phyloP scores from a whole-genome alignment of 2,797 vertebrate genomes.

The Rachycentron canadum region DNA sequence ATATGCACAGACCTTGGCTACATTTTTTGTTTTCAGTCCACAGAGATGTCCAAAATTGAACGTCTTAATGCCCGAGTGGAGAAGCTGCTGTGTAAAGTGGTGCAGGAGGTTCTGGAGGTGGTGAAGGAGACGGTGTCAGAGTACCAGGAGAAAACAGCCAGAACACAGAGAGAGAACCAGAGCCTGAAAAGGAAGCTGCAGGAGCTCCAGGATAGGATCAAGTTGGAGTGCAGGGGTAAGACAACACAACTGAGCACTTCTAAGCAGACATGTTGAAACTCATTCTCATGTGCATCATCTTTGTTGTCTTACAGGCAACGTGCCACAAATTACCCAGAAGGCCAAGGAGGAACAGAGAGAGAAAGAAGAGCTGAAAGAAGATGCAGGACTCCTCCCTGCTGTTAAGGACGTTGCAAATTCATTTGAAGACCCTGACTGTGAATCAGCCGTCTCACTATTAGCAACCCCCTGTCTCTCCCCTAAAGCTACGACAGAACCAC shows the following conservation, averaged over 20 bases:
- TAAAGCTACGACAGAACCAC: neutral
- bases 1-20: neutral
- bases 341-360: conserved; percentile 10
- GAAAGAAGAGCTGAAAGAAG: conserved; percentile 16
- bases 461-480: conserved; percentile 5
- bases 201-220: conserved; percentile 76
- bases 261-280: neutral
- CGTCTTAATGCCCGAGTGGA: conserved; percentile 72
- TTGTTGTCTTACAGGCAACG: conserved; percentile 44
- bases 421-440: conserved; percentile 26
- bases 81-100: conserved; percentile 66
- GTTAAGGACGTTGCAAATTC: conserved; percentile 33
- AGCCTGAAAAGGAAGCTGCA: conserved; percentile 77
- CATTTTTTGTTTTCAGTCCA: neutral
- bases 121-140: conserved; percentile 82
- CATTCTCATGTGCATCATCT: neutral
- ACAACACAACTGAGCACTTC: neutral
- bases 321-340: conserved; percentile 1
- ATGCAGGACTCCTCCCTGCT: conserved; percentile 8
- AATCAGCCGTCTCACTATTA: conserved; percentile 17
- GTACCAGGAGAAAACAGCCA: conserved; percentile 81
- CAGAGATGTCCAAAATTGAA: conserved; percentile 76
- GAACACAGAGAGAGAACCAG: conserved; percentile 82
- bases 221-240: conserved; percentile 36
- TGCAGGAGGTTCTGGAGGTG: conserved; percentile 77